Evolutionary conservation across 2,797 vertebrate genomes (phyloP).

Genomic region (Apodemus agrarius): DNA sequence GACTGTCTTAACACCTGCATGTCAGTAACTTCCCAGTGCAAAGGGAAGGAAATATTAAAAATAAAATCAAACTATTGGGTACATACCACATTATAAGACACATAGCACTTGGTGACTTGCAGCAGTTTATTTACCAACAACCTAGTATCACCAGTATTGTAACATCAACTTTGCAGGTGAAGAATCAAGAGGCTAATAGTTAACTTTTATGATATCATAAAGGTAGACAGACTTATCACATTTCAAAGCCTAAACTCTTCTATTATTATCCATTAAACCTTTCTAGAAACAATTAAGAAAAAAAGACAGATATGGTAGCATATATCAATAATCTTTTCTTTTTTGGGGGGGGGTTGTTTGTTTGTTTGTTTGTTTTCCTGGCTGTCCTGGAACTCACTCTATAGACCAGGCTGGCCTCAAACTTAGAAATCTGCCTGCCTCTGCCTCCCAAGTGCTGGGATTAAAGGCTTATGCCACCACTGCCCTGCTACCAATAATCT

Average conservation of each 20-base stretch:
- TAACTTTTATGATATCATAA: conserved; percentile 33
- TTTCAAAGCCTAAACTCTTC: conserved; percentile 22
- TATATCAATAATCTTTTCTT: no score
- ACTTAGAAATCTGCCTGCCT: no score
- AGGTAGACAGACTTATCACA: background rate
- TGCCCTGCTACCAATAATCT: background rate
- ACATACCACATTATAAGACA: background rate
- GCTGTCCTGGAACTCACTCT: no score
- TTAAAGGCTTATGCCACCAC: no score
- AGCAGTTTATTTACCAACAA: background rate
- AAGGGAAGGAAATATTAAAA: background rate
- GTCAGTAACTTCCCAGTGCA: background rate
- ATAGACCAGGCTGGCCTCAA: no score
- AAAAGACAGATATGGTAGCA: background rate
- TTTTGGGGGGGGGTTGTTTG: no score
- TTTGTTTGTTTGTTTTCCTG: no score
- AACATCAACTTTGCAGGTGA: conserved; percentile 39
- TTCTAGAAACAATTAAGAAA: background rate
- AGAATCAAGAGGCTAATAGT: conserved; percentile 21
- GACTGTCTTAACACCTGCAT: background rate
- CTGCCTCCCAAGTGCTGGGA: no score
- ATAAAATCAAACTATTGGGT: background rate
- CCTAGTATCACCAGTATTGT: background rate
- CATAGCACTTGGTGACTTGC: background rate
- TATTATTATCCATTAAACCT: background rate